Evolutionary conservation across 2,888 invertebrate genomes (phyloP).

Genomic region (Phortica magna): DNA sequence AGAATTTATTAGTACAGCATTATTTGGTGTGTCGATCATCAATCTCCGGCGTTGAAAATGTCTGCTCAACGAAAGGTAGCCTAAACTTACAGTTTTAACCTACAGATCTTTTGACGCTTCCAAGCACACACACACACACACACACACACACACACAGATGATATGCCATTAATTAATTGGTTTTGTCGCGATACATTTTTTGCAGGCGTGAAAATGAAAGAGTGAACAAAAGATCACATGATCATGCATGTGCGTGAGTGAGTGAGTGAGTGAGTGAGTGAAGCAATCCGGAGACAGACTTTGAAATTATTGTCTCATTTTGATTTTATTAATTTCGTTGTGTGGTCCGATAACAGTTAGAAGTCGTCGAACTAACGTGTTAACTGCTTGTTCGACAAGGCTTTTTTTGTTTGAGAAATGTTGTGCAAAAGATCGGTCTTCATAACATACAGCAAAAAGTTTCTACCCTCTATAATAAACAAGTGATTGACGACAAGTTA

Average conservation of each 20-base stretch:
- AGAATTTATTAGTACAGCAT: constrained; percentile 75
- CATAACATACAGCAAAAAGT: too few relatives aligned
- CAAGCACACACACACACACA: neutral
- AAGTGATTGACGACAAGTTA: neutral
- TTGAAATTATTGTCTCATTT: neutral
- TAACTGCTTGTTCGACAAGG: neutral
- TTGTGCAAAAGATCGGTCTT: too few relatives aligned
- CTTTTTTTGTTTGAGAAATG: too few relatives aligned
- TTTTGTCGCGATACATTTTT: constrained; percentile 28
- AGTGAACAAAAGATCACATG: neutral
- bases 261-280: neutral
- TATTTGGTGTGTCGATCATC: constrained; percentile 70
- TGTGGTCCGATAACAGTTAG: constrained; percentile 1
- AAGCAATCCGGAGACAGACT: neutral
- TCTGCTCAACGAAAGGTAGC: constrained; percentile 39
- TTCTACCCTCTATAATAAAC: too few relatives aligned
- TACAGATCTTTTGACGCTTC: constrained; percentile 46
- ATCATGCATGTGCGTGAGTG: neutral
- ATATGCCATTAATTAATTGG: constrained; percentile 32
- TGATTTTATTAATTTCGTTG: constrained; percentile 3
- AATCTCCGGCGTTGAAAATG: constrained; percentile 58
- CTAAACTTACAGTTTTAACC: constrained; percentile 38
- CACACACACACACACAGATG: neutral
- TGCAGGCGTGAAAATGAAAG: constrained; percentile 4
- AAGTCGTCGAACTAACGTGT: neutral